These are phyloP conservation scores for Corythornis madagascariensis DNA, from an alignment of 2,113 vertebrate genomes.

Conservation along the genomic window DNA sequence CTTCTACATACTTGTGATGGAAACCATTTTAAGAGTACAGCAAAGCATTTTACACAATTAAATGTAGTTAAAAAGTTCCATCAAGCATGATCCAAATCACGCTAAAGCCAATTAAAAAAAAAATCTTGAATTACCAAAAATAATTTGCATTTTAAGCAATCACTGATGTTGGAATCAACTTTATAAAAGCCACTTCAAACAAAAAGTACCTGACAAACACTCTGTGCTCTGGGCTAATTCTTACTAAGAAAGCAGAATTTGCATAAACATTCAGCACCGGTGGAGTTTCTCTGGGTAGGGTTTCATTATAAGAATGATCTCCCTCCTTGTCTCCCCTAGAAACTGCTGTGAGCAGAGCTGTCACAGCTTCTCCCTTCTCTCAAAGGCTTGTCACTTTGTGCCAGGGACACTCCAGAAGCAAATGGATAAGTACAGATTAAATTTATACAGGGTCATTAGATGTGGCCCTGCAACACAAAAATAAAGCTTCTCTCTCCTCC, in stretches of 20 bases:
- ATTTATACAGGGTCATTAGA: not conserved
- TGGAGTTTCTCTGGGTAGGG: not conserved
- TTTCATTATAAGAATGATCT: not conserved
- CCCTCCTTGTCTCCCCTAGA: not conserved
- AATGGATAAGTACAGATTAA: not conserved
- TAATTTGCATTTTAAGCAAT: conserved; percentile 38
- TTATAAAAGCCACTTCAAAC: conserved; percentile 65
- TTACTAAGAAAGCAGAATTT: conserved; percentile 41
- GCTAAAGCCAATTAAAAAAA: not conserved
- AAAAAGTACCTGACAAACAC: conserved; percentile 13
- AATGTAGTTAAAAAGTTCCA: not conserved
- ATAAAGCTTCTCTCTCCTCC: not conserved
- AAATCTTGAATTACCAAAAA: not conserved
- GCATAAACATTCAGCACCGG: conserved; percentile 39
- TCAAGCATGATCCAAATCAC: not conserved
- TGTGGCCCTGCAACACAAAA: not conserved
- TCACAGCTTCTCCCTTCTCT: not conserved
- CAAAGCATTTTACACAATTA: not conserved
- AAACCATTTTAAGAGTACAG: not conserved
- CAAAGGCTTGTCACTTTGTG: not conserved
- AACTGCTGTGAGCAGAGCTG: not conserved
- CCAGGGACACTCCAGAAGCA: not conserved
- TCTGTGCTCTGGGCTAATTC: conserved; percentile 48
- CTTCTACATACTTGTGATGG: not conserved
- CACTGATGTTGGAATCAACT: not conserved